These are phyloP conservation scores for Allobates femoralis DNA, from an alignment of 2,797 vertebrate genomes.

Conservation along the genomic window DNA sequence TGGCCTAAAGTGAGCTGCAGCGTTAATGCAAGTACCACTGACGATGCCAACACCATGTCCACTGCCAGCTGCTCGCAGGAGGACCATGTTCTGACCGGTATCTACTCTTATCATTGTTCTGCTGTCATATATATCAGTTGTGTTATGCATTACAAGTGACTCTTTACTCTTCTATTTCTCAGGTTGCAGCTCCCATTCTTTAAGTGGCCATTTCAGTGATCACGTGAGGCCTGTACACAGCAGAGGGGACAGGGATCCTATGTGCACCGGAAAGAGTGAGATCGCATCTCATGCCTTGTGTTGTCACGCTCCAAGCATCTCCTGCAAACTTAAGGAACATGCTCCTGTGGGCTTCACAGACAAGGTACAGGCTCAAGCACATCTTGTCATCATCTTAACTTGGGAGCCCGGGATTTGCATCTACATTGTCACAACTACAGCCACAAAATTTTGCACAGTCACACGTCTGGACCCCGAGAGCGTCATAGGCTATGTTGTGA, in stretches of 20 bases:
- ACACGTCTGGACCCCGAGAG: no score
- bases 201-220: not conserved
- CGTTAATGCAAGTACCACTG: constrained; percentile 61
- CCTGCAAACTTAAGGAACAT: constrained; percentile 80
- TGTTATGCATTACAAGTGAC: not conserved
- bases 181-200: constrained; percentile 82
- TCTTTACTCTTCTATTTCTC: not conserved
- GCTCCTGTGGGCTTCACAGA: constrained; percentile 44
- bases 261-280: constrained; percentile 69
- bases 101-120: not conserved
- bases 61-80: constrained; percentile 69
- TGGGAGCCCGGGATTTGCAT: no score
- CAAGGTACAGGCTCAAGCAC: constrained; percentile 72
- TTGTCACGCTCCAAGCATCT: constrained; percentile 77
- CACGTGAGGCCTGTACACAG: constrained; percentile 64
- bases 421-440: no score
- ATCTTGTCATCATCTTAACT: no score
- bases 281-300: constrained; percentile 74
- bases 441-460: no score
- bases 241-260: constrained; percentile 46
- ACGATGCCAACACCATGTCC: constrained; percentile 24
- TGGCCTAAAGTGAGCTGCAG: constrained; percentile 74
- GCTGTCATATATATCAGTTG: not conserved
- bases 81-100: constrained; percentile 82
- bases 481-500: no score